Conservation (phyloP, 2,797 vertebrate genomes). For the Micropoecilia bifurca region DNA sequence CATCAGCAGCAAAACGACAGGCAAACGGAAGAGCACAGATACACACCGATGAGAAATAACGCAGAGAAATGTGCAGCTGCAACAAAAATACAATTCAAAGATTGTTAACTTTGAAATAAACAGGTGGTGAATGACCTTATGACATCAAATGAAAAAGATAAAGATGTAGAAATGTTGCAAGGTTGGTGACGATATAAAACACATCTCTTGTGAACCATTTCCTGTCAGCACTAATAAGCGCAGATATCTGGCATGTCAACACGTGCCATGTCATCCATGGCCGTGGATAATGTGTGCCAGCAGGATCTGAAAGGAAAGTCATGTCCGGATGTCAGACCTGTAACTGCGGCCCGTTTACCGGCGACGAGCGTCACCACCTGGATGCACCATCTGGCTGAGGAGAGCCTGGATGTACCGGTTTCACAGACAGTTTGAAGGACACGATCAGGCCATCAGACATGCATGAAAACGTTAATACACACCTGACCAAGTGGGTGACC, state of each 20-base stretch:
- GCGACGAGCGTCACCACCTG: constrained; percentile 61
- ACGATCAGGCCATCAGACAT: constrained; percentile 14
- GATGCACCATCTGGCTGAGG: constrained; percentile 51
- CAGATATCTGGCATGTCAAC: neutral
- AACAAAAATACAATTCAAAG: neutral
- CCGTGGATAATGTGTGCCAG: neutral
- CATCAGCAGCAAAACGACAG: neutral
- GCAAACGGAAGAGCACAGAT: neutral
- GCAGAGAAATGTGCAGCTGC: neutral
- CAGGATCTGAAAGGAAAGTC: constrained; percentile 13
- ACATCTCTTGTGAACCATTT: neutral
- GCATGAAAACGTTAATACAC: constrained; percentile 5
- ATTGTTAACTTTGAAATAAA: neutral
- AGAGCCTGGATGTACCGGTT: constrained; percentile 44
- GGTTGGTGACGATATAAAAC: neutral
- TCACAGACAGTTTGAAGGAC: constrained; percentile 49
- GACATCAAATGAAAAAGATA: neutral
- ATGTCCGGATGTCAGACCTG: constrained; percentile 37
- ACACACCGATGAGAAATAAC: neutral
- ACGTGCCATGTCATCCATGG: neutral
- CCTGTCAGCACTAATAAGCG: neutral
- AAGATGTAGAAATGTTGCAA: neutral
- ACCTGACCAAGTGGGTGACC: neutral
- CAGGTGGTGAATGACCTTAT: neutral
- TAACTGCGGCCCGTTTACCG: constrained; percentile 40